These are phyloP conservation scores for Caenorhabditis angaria DNA, from an alignment of 2,888 invertebrate species.

Conservation along the genomic window DNA sequence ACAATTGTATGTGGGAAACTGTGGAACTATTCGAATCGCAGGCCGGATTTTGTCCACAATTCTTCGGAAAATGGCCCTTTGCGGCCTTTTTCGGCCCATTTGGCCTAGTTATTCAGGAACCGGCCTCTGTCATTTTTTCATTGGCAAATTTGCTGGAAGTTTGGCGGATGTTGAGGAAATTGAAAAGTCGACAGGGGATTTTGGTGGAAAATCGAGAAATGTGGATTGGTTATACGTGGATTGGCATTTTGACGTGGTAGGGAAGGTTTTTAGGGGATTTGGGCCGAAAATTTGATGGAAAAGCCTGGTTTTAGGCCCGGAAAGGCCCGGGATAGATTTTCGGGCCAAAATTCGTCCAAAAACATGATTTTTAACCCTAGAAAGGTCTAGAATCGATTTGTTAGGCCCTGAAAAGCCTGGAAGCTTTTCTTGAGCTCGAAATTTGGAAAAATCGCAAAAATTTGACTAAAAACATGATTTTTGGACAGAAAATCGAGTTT, in stretches of 20 bases:
- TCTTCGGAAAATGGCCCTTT: slow-evolving; percentile 70
- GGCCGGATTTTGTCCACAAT: slow-evolving; percentile 54
- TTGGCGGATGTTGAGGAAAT: slow-evolving; percentile 36
- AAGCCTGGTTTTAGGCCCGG: background rate
- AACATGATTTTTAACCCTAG: too few species aligned
- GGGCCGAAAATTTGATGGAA: background rate
- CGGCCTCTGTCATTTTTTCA: slow-evolving; percentile 64
- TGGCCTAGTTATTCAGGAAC: slow-evolving; percentile 55
- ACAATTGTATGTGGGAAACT: slow-evolving; percentile 64
- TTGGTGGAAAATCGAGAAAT: slow-evolving; percentile 25
- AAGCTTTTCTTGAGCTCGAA: too few species aligned
- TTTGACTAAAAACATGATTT: too few species aligned
- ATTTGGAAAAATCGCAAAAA: too few species aligned
- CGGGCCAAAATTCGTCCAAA: too few species aligned
- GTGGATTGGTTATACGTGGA: slow-evolving; percentile 55
- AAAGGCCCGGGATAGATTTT: background rate
- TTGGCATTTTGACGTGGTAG: slow-evolving; percentile 56
- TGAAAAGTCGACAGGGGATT: too few species aligned
- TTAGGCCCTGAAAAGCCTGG: too few species aligned
- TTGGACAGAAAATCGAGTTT: too few species aligned
- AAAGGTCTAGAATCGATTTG: too few species aligned
- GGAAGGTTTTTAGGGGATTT: background rate
- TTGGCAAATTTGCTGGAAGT: slow-evolving; percentile 55
- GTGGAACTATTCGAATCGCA: slow-evolving; percentile 47
- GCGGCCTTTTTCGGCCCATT: slow-evolving; percentile 44